Base-by-base conservation (phyloP, 2,113 vertebrate species). In the Dipodomys stephensi region DNA sequence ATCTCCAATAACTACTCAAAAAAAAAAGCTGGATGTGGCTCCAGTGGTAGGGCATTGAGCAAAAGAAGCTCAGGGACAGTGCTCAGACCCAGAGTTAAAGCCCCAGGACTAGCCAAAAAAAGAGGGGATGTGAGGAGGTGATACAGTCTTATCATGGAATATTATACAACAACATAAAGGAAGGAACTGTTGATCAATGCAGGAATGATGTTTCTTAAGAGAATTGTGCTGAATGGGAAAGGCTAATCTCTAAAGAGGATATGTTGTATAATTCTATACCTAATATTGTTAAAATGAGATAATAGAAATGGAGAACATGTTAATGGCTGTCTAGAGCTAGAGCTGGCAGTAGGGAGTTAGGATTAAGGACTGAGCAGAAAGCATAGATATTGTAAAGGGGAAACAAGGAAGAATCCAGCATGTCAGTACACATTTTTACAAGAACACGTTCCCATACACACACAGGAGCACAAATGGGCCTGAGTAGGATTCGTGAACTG, bases 181-280 rank as follows among this genome's bases (percentile, higher is more conserved):
- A 84, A 81, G 53, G 30, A 28, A 57, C 35, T 62, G 32, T 44
- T 71, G 44, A 76, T 80, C 71, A 7, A 64, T 9, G n/a, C 4
- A 16, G 69, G 39, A 80, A 64, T 18, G 76, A 9, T 18, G 87
- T 65, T 62, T 88, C 73, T 71, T 23, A 60, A 44, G 46, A 94
- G n/a, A 92, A 87, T 57, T 69, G 44, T 53, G 15, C 39, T 65
- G 4, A 89, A 25, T 68, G 15, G 79, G 32, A 91, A 87, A 91
- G 64, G 22, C 11, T 30, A 76, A 16, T 64, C 39, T 23, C 35
- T 16, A 19, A 53, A 78, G 64, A 71, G 65, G 64, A 35, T 15
- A 15, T 53, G 49, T 2, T 64, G 0, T 23, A 4, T 80, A 7
- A 69, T 62, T 90, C n/a, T 19, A 64, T 80, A 28, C n/a, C 32